Conservation (phyloP, 2,113 vertebrate species). For the Microtus oregoni region DNA sequence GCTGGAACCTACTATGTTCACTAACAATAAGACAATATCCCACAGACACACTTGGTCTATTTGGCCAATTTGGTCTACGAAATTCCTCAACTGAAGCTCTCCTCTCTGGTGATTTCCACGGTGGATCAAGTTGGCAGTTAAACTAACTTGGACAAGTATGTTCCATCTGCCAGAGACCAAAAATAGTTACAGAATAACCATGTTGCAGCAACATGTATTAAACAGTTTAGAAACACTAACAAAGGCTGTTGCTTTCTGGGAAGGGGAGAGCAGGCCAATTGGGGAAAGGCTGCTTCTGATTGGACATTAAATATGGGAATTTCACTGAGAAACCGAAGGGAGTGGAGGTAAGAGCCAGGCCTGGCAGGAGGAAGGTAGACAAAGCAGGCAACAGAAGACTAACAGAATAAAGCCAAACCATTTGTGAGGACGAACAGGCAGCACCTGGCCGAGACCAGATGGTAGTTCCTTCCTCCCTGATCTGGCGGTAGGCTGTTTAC, state of each 20-base stretch:
- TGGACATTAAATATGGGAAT: background rate
- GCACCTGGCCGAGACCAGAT: rapidly evolving
- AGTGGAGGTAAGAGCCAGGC: background rate
- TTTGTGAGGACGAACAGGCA: background rate
- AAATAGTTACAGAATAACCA: background rate
- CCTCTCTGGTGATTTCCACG: background rate
- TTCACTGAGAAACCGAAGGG: background rate
- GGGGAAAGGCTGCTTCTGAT: background rate
- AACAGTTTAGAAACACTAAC: background rate
- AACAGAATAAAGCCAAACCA: background rate
- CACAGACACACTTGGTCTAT: background rate
- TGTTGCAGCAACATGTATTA: background rate
- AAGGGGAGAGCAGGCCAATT: background rate
- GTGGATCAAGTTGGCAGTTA: background rate
- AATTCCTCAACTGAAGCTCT: no score
- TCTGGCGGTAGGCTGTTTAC: background rate
- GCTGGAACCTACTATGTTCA: background rate
- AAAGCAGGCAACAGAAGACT: background rate
- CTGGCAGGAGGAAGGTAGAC: background rate
- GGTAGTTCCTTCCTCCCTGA: background rate
- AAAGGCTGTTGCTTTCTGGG: background rate
- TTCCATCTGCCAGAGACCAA: background rate
- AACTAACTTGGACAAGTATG: background rate
- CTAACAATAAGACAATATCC: background rate
- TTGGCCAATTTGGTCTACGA: background rate